Conservation (phyloP, 2,797 vertebrate species). For the Acridotheres tristis region DNA sequence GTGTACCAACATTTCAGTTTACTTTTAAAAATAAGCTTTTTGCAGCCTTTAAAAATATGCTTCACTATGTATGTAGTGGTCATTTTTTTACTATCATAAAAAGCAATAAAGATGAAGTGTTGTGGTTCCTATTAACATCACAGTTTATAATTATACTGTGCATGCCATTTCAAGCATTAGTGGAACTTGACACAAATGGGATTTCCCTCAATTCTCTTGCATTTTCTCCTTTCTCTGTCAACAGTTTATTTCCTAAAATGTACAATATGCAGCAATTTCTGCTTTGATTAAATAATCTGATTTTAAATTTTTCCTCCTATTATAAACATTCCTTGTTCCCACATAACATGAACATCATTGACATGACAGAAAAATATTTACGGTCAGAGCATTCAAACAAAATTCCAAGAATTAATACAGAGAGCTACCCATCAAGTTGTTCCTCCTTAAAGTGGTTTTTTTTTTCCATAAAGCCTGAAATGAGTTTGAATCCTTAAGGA, state of each 20-base stretch:
- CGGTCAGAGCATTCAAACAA: not conserved
- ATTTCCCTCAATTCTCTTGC: not conserved
- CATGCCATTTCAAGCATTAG: not conserved
- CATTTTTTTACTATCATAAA: not conserved
- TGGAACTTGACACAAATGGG: not conserved
- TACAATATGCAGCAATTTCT: not conserved
- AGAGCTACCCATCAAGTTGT: not conserved
- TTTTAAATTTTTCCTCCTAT: not conserved
- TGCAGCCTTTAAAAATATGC: not conserved
- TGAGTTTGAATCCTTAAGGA: not conserved
- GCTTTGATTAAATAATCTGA: not conserved
- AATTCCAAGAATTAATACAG: not conserved
- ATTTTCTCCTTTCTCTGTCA: not conserved
- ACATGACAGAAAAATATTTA: slow-evolving; percentile 23
- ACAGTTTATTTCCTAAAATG: not conserved
- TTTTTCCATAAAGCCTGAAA: not conserved
- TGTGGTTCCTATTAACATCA: not conserved
- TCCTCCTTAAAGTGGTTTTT: not conserved
- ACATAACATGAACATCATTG: not conserved
- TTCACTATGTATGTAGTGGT: not conserved
- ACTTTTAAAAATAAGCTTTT: not conserved
- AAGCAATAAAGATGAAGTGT: not conserved
- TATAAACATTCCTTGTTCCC: not conserved
- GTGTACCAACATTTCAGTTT: not conserved
- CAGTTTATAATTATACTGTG: not conserved